Evolutionary conservation across 1,140 invertebrate species (phyloP).

Genomic region (Dendrolimus punctatus): DNA sequence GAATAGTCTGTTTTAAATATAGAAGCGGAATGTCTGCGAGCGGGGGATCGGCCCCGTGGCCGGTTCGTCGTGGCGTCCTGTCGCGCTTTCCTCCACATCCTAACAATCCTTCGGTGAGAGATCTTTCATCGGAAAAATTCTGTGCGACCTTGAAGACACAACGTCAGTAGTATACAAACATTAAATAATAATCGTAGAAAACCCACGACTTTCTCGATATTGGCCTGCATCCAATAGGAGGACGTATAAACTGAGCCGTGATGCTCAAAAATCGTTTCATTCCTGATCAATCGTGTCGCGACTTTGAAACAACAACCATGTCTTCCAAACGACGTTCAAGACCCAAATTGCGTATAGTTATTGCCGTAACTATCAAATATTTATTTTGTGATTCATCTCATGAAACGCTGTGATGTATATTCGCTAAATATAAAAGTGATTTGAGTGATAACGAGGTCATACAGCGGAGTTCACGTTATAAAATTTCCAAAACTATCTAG

Average conservation of each 20-base stretch:
- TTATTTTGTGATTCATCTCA: constrained; percentile 31
- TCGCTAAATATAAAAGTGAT: constrained; percentile 22
- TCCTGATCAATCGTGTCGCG: constrained; percentile 30
- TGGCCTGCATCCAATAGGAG: constrained; percentile 66
- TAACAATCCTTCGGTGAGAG: constrained; percentile 63
- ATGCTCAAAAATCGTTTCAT: constrained; percentile 49
- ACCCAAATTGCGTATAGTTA: constrained; percentile 53
- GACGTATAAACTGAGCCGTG: constrained; percentile 48
- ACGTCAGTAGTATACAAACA: constrained; percentile 55
- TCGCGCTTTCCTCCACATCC: constrained; percentile 64
- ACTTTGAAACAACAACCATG: constrained; percentile 34
- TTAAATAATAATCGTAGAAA: constrained; percentile 49
- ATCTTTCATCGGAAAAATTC: constrained; percentile 34
- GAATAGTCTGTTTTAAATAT: constrained; percentile 65
- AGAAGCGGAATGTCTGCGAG: constrained; percentile 65
- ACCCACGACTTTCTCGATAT: constrained; percentile 48
- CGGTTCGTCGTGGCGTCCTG: constrained; percentile 76
- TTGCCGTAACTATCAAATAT: constrained; percentile 58
- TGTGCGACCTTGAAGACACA: constrained; percentile 35
- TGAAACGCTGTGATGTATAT: constrained; percentile 19
- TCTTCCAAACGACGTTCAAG: constrained; percentile 49
- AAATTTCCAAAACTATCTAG: background rate
- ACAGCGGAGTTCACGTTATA: constrained; percentile 9
- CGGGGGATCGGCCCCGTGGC: constrained; percentile 78
- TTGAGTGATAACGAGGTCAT: constrained; percentile 27